These are phyloP conservation scores for Biston stratarius DNA, from an alignment of 2,888 invertebrate species.

Conservation along the genomic window DNA sequence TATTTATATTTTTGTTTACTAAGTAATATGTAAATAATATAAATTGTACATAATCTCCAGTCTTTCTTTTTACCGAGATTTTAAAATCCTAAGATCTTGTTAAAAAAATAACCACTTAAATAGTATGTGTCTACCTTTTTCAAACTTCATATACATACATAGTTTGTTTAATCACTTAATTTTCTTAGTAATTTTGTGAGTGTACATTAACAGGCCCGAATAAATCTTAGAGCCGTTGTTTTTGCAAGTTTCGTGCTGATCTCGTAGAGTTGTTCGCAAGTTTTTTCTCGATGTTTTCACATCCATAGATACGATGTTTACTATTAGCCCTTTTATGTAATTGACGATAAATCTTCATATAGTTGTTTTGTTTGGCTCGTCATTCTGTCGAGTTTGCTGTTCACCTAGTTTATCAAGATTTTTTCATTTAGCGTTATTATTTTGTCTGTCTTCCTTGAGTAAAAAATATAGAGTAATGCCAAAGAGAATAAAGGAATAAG, in stretches of 20 bases:
- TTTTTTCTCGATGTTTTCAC: constrained; percentile 40
- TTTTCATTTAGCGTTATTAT: constrained; percentile 4
- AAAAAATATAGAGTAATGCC: neutral
- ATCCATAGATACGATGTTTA: constrained; percentile 39
- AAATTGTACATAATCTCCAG: neutral
- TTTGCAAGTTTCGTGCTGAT: constrained; percentile 43
- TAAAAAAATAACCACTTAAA: neutral
- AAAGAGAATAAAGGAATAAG: neutral
- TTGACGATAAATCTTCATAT: constrained; percentile 53
- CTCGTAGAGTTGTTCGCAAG: constrained; percentile 26
- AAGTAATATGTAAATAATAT: constrained; percentile 29
- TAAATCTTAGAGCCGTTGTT: constrained; percentile 35
- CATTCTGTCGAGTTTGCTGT: constrained; percentile 39
- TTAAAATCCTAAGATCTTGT: neutral
- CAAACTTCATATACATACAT: too few species aligned
- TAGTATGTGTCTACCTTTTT: too few species aligned
- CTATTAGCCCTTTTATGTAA: constrained; percentile 48
- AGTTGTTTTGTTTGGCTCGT: constrained; percentile 46
- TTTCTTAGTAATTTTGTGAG: constrained; percentile 24
- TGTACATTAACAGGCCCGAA: constrained; percentile 26
- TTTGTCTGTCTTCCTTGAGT: neutral
- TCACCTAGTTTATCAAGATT: constrained; percentile 33
- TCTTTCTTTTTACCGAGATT: neutral
- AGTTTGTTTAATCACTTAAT: neutral
- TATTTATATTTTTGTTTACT: constrained; percentile 16